Conservation (phyloP, 2,797 vertebrate species). For the Momotus momota region DNA sequence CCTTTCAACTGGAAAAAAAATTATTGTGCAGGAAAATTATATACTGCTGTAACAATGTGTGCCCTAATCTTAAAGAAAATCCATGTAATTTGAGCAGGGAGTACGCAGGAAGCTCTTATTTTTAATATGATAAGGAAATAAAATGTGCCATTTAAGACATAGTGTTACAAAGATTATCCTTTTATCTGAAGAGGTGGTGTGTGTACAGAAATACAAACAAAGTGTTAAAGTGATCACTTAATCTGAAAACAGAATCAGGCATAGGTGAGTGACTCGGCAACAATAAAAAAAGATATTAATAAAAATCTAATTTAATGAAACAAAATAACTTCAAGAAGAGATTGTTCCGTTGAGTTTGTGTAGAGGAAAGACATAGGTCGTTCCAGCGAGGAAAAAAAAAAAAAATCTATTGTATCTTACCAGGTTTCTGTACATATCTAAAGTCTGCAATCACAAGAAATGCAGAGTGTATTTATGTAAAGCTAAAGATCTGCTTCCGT, state of each 20-base stretch:
- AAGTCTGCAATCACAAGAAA: neutral
- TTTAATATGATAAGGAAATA: slow-evolving; percentile 41
- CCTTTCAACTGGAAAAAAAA: slow-evolving; percentile 76
- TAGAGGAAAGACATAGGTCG: neutral
- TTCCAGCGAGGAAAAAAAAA: neutral
- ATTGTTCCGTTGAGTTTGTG: neutral
- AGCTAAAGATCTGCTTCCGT: neutral
- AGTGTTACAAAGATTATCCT: slow-evolving; percentile 18
- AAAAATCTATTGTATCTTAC: neutral
- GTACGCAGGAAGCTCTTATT: slow-evolving; percentile 22
- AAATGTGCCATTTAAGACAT: slow-evolving; percentile 57
- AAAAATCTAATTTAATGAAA: slow-evolving; percentile 23
- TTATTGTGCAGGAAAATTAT: slow-evolving; percentile 73
- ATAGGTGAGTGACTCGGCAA: neutral
- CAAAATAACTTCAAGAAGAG: neutral
- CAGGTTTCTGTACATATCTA: neutral
- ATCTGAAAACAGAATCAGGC: neutral
- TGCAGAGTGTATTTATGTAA: neutral
- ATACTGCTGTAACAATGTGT: slow-evolving; percentile 66
- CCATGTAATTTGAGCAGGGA: slow-evolving; percentile 59
- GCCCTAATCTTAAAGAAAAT: slow-evolving; percentile 73
- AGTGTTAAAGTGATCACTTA: slow-evolving; percentile 25
- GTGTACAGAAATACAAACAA: neutral
- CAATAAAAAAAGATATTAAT: neutral
- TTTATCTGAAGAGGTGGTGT: slow-evolving; percentile 19